A percentile compares a stretch with the other conserved stretches of the same genome.
These are phyloP conservation scores for Dinocampus coccinellae DNA, from an alignment of 2,888 invertebrate genomes.

Conservation along the genomic window DNA sequence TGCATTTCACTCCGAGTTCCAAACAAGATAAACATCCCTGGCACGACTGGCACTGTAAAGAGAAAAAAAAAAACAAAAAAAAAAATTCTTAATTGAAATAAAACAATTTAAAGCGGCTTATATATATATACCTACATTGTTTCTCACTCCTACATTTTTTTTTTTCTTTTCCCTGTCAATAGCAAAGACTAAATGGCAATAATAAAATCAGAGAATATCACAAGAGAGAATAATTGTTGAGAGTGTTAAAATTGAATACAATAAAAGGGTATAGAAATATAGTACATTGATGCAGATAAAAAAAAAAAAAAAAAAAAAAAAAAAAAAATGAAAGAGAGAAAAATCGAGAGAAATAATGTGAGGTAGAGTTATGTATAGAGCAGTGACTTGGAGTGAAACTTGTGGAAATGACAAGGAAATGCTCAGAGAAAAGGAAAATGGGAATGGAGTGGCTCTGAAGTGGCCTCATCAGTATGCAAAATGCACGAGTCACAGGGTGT, in stretches of 20 bases:
- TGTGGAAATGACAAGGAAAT: conserved; percentile 58
- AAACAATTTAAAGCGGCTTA: not conserved
- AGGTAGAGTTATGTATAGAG: too few relatives aligned
- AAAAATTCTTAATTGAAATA: not conserved
- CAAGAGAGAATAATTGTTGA: not conserved
- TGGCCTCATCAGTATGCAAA: conserved; percentile 64
- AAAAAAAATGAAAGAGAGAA: too few relatives aligned
- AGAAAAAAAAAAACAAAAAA: conserved; percentile 1
- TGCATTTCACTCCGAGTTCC: not conserved
- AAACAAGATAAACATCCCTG: conserved; percentile 23
- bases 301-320: conserved; percentile 21
- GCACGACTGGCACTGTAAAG: conserved; percentile 24
- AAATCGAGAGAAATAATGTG: too few relatives aligned
- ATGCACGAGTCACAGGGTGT: conserved; percentile 55
- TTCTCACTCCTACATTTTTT: too few relatives aligned
- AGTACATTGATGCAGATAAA: not conserved
- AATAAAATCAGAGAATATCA: not conserved
- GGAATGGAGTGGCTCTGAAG: conserved; percentile 55
- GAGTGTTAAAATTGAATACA: not conserved
- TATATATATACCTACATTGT: too few relatives aligned
- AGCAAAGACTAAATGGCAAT: not conserved
- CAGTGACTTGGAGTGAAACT: conserved; percentile 47
- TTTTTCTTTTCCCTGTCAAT: not conserved
- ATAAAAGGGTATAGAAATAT: conserved; percentile 1
- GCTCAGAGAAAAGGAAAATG: conserved; percentile 54